Evolutionary conservation across 2,888 invertebrate genomes (phyloP).

Genomic region (Ferdinandea cuprea): DNA sequence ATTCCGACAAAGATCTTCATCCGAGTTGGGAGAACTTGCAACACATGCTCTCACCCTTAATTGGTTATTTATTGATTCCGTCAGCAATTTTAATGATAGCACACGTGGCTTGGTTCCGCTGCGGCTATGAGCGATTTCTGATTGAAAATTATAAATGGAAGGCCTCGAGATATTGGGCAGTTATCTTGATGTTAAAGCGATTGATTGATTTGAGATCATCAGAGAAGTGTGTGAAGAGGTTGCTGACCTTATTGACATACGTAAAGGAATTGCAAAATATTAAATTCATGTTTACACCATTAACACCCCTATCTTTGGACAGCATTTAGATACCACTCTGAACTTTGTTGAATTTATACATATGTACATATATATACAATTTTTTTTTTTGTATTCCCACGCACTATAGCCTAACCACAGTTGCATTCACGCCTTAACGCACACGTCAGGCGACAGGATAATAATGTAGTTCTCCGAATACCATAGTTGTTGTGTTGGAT

Average conservation of each 20-base stretch:
- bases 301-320: slow-evolving; percentile 35
- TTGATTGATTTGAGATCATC: slow-evolving; percentile 42
- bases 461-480: slow-evolving; percentile 63
- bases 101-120: slow-evolving; percentile 51
- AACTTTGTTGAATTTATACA: not conserved
- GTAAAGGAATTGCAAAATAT: not conserved
- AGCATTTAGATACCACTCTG: slow-evolving; percentile 36
- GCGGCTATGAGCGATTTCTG: slow-evolving; percentile 54
- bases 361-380: no score
- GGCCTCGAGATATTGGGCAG: slow-evolving; percentile 23
- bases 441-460: slow-evolving; percentile 63
- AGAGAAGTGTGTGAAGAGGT: slow-evolving; percentile 6
- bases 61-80: slow-evolving; percentile 74
- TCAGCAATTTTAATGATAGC: slow-evolving; percentile 72
- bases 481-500: slow-evolving; percentile 62
- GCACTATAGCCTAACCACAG: slow-evolving; percentile 45
- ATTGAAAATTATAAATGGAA: slow-evolving; percentile 70
- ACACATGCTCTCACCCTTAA: slow-evolving; percentile 71
- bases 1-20: slow-evolving; percentile 57
- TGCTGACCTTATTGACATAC: slow-evolving; percentile 4
- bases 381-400: slow-evolving; percentile 6
- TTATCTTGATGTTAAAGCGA: slow-evolving; percentile 52
- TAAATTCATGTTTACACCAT: slow-evolving; percentile 47
- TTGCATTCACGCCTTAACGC: slow-evolving; percentile 66
- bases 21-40: slow-evolving; percentile 39